These are phyloP conservation scores for Heliconius congener DNA, from an alignment of 1,140 invertebrate genomes.

Conservation along the genomic window DNA sequence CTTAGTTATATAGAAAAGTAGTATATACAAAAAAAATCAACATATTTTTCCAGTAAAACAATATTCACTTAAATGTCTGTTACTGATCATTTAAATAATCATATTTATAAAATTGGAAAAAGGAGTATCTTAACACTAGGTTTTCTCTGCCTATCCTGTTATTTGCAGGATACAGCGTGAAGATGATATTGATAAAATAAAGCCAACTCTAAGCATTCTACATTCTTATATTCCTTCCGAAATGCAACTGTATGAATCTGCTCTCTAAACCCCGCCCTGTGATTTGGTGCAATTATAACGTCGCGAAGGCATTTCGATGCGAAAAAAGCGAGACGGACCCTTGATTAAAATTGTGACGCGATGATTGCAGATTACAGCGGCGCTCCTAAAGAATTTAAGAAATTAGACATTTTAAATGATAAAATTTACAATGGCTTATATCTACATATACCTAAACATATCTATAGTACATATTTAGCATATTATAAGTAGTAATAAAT, in stretches of 20 bases:
- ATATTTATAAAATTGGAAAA: neutral
- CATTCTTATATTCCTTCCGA: conserved; percentile 44
- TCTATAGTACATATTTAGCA: neutral
- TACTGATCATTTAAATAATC: too few species aligned
- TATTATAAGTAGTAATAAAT: too few species aligned
- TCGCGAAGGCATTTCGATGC: conserved; percentile 65
- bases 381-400: conserved; percentile 35
- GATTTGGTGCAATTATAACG: conserved; percentile 77
- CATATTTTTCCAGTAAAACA: neutral
- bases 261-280: conserved; percentile 51
- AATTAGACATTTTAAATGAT: conserved; percentile 30
- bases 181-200: neutral
- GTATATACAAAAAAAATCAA: too few species aligned
- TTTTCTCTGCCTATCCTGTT: too few species aligned
- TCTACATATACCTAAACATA: neutral
- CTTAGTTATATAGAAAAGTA: too few species aligned
- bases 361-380: conserved; percentile 61
- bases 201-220: neutral
- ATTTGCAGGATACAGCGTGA: too few species aligned
- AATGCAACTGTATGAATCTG: conserved; percentile 50
- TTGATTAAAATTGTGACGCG: conserved; percentile 79
- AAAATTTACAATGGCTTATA: neutral
- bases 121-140: too few species aligned
- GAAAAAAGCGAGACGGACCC: conserved; percentile 65
- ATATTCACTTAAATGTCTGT: neutral